Conservation (phyloP, 1,140 invertebrate species). For the Drosophila arawakana region DNA sequence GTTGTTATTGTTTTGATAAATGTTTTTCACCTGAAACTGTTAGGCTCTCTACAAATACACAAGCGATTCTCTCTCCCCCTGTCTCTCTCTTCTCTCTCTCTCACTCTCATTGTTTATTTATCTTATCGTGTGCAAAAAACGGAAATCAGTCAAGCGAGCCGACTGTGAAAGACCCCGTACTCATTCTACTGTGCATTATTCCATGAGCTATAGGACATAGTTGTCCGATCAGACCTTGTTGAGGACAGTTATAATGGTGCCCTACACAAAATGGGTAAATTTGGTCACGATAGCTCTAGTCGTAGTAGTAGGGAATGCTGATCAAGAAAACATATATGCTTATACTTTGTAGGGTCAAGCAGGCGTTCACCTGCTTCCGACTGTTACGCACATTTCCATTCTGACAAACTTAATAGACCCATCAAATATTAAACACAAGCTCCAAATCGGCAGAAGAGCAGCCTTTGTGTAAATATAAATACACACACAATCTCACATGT, state of each 20-base stretch:
- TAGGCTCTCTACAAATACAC: slow-evolving; percentile 15
- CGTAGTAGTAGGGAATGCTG: no score
- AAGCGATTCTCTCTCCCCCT: not conserved
- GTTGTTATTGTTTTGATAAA: slow-evolving; percentile 58
- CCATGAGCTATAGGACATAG: no score
- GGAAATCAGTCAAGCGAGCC: not conserved
- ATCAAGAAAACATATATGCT: no score
- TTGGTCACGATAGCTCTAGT: no score
- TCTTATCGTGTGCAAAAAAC: slow-evolving; percentile 65
- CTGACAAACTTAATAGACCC: no score
- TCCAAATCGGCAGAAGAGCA: slow-evolving; percentile 42
- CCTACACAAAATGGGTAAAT: slow-evolving; percentile 9
- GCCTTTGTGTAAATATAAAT: slow-evolving; percentile 6
- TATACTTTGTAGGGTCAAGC: no score
- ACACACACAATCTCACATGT: not conserved
- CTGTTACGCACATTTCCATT: no score
- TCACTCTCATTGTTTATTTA: slow-evolving; percentile 53
- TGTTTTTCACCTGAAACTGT: slow-evolving; percentile 62
- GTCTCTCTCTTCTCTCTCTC: not conserved
- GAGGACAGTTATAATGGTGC: no score
- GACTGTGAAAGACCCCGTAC: no score
- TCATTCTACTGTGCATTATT: no score
- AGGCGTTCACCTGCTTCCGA: no score
- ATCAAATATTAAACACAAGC: slow-evolving; percentile 55
- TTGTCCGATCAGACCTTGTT: no score